Conservation (phyloP, 2,888 invertebrate species). For the Chaitophorus viminalis region DNA sequence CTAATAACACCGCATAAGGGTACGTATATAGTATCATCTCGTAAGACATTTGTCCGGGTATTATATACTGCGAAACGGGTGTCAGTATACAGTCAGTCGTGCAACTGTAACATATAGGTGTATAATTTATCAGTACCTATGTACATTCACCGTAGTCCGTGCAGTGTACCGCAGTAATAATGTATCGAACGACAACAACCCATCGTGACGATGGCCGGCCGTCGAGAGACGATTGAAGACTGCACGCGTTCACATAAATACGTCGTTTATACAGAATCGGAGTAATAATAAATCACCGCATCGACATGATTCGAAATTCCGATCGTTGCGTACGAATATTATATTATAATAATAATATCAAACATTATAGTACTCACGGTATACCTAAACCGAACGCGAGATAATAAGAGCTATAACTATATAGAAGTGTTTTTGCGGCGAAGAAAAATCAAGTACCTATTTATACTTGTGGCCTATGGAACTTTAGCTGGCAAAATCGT, state of each 20-base stretch:
- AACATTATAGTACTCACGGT: no score
- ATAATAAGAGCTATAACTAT: no score
- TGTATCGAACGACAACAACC: neutral
- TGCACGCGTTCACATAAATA: neutral
- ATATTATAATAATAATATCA: no score
- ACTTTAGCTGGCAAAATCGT: no score
- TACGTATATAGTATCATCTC: no score
- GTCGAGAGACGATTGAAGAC: neutral
- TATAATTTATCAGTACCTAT: neutral
- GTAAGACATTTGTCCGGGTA: no score
- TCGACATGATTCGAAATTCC: neutral
- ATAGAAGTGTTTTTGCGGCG: no score
- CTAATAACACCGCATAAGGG: neutral
- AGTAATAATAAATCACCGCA: neutral
- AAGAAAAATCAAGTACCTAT: no score
- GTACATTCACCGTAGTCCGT: neutral
- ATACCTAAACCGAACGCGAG: no score
- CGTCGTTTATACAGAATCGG: neutral
- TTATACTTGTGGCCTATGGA: no score
- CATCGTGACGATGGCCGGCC: neutral
- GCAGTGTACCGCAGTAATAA: neutral
- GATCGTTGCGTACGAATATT: neutral
- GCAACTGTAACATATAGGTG: neutral
- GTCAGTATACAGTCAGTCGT: neutral
- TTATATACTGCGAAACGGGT: no score